Evolutionary conservation across 2,888 invertebrate genomes (phyloP).

Genomic region (Synanthedon formicaeformis): DNA sequence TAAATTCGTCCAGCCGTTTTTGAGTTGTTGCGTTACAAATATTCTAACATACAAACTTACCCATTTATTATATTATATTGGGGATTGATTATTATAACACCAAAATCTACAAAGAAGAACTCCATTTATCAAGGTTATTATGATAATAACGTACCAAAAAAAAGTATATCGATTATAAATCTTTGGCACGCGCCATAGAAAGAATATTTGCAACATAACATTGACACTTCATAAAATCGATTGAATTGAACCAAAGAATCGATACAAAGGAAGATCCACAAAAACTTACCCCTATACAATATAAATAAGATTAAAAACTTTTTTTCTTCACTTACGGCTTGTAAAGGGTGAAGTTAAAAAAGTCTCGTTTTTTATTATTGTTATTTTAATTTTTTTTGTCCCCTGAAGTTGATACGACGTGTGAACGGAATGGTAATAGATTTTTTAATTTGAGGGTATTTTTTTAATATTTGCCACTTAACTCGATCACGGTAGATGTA

Average conservation of each 20-base stretch:
- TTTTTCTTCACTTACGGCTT: not conserved
- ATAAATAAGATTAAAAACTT: not conserved
- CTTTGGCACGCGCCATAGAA: not conserved
- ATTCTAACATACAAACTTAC: too few relatives aligned
- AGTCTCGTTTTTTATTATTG: constrained; percentile 13
- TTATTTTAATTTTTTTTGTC: constrained; percentile 20
- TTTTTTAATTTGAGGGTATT: constrained; percentile 18
- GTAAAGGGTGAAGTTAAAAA: not conserved
- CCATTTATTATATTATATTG: too few relatives aligned
- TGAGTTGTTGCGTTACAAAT: too few relatives aligned
- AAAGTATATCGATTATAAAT: not conserved
- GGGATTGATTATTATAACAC: too few relatives aligned
- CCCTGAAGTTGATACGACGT: constrained; percentile 27
- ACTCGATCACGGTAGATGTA: constrained; percentile 35
- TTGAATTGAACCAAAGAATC: constrained; percentile 16
- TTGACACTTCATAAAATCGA: constrained; percentile 22
- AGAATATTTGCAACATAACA: constrained; percentile 7
- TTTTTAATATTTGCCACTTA: constrained; percentile 36
- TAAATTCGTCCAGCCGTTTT: too few relatives aligned
- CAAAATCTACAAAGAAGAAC: not conserved
- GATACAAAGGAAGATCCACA: not conserved
- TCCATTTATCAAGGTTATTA: not conserved
- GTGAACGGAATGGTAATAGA: constrained; percentile 36
- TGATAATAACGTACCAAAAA: not conserved
- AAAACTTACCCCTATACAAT: constrained; percentile 2